phyloP scores from a whole-genome alignment of 64 coral and sea anemone genomes.

The Stichodactyla mertensii region DNA sequence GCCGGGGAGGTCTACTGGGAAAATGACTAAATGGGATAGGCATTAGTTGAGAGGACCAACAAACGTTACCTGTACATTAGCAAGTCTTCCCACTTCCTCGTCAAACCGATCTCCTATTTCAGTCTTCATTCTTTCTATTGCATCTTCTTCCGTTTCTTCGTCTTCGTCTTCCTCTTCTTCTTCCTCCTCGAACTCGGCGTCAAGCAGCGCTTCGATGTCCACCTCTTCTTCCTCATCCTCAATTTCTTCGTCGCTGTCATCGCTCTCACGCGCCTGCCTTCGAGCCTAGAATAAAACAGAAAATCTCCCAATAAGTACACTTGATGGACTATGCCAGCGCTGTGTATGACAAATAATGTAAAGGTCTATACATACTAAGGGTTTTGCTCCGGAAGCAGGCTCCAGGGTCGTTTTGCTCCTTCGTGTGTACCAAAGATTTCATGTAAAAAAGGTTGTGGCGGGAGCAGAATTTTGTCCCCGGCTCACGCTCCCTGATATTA shows the following conservation, averaged over 20 bases:
- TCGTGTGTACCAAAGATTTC: no score
- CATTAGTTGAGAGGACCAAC: no score
- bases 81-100: constrained; percentile 55
- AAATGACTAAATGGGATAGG: background rate
- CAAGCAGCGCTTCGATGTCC: constrained; percentile 44
- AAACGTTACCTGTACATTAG: constrained; percentile 53
- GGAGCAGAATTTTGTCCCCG: no score
- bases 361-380: no score
- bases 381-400: no score
- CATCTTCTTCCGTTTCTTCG: constrained; percentile 89
- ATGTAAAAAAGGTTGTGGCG: no score
- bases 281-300: constrained; percentile 40
- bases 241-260: constrained; percentile 65
- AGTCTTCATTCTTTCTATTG: constrained; percentile 74
- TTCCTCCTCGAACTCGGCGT: constrained; percentile 60
- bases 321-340: no score
- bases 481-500: no score
- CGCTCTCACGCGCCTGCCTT: constrained; percentile 64
- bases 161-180: constrained; percentile 89
- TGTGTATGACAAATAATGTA: no score
- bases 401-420: no score
- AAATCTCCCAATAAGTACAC: no score
- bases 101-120: constrained; percentile 93
- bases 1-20: no score
- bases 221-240: constrained; percentile 76